Base-by-base conservation (phyloP, 2,113 vertebrate species). In the Sigmodon hispidus region DNA sequence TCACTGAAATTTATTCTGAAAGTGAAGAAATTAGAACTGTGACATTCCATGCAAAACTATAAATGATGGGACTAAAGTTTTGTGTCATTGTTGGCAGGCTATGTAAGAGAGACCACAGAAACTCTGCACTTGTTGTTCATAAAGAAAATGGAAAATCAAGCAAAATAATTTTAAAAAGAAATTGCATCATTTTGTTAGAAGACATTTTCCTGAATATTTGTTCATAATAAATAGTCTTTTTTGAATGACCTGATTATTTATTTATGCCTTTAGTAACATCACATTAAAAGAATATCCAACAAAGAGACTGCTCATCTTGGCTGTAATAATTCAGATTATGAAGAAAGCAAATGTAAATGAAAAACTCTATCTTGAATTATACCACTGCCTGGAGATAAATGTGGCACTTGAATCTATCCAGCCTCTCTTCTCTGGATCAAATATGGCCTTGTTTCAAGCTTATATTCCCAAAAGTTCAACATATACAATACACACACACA, bases 91-190 rank as follows among this genome's bases (percentile, higher is more conserved):
- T 93, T 59, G 86, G 50, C 7, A 34, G 65, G 59, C 24, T 29
- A 26, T 91, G 90, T 89, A 55, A 84, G 45, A 73, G 57, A 93
- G 63, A 85, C 94, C 70, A 85, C n/a, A 87, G 63, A 61, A 81
- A 87, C 31, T 29, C 84, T 94, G 10, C 0, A 75, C 40, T 96
- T 69, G 73, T 81, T 73, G 26, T 93, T 40, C 61, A 57, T 10
- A 77, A 67, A 93, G 43, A 89, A 55, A 79, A 79, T 3, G 65
- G n/a, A 93, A 90, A 89, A 91, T 34, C 19, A 75, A 95, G 57
- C n/a, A 75, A 92, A 57, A 57, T 72, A 84, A 94, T 90, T 88
- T 96, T 31, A 86, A 93, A 61, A 57, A 92, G 81, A 81, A 92
- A 94, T 86, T 61, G 10, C 12, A 80, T 87, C 43, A 55, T 87